Evolutionary conservation across 2,888 invertebrate genomes (phyloP).

Genomic region (Aplocera efformata): DNA sequence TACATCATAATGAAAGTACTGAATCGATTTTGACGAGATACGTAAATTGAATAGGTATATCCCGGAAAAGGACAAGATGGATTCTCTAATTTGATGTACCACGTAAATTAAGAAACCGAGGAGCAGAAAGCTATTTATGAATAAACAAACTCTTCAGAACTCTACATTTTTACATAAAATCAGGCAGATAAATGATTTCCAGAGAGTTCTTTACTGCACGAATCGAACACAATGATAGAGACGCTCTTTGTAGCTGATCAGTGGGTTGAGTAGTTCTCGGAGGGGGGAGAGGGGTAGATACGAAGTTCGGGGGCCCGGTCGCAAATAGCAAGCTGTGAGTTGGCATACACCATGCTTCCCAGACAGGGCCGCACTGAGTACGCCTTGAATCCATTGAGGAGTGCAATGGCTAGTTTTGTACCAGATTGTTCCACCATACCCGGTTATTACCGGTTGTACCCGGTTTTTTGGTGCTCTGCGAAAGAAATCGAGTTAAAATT

Average conservation of each 20-base stretch:
- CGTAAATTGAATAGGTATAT: too few relatives aligned
- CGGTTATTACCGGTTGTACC: too few relatives aligned
- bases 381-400: constrained; percentile 9
- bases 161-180: too few relatives aligned
- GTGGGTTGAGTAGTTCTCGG: constrained; percentile 32
- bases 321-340: constrained; percentile 75
- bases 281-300: constrained; percentile 31
- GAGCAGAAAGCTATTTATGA: too few relatives aligned
- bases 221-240: constrained; percentile 11
- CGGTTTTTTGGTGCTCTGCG: not conserved
- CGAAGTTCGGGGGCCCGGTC: constrained; percentile 62
- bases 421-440: not conserved
- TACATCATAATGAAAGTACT: too few relatives aligned
- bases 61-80: too few relatives aligned
- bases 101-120: too few relatives aligned
- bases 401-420: constrained; percentile 10
- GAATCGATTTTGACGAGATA: too few relatives aligned
- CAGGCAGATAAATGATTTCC: too few relatives aligned
- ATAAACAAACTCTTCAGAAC: too few relatives aligned
- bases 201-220: constrained; percentile 3
- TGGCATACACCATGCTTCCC: constrained; percentile 52
- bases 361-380: constrained; percentile 23
- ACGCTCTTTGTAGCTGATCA: constrained; percentile 14
- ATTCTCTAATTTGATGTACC: too few relatives aligned
- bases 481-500: not conserved